Percentiles rank a stretch among this genome's conserved stretches.
These are phyloP conservation scores for Galerucella pusilla DNA, from an alignment of 2,888 invertebrate genomes.

Conservation along the genomic window DNA sequence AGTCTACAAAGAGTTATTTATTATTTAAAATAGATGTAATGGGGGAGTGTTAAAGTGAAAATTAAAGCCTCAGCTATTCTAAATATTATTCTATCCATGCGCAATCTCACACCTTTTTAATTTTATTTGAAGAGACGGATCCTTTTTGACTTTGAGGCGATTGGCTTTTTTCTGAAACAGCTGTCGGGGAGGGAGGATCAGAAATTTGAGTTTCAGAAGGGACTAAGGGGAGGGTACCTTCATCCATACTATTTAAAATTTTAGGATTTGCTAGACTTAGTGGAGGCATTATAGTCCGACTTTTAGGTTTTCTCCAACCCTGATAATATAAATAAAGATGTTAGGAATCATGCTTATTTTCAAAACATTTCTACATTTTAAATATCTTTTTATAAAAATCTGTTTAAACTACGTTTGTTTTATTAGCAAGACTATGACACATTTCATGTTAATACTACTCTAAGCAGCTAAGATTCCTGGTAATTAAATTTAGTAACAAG, in stretches of 20 bases:
- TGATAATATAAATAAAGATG: slow-evolving; percentile 63
- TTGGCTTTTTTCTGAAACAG: slow-evolving; percentile 68
- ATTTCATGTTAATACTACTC: neutral
- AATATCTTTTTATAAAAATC: slow-evolving; percentile 7
- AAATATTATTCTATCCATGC: slow-evolving; percentile 52
- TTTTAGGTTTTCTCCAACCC: slow-evolving; percentile 85
- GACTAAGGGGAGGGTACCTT: slow-evolving; percentile 63
- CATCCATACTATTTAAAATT: slow-evolving; percentile 65
- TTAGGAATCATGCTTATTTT: slow-evolving; percentile 50
- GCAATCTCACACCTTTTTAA: slow-evolving; percentile 66
- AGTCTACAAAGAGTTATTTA: slow-evolving; percentile 30
- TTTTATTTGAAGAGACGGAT: slow-evolving; percentile 67
- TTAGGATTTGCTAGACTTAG: slow-evolving; percentile 69
- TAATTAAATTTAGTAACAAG: too few species aligned
- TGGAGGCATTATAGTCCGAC: slow-evolving; percentile 79
- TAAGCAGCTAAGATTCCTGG: too few species aligned
- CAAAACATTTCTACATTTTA: slow-evolving; percentile 12
- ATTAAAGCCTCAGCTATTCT: slow-evolving; percentile 47
- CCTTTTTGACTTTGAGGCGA: slow-evolving; percentile 68
- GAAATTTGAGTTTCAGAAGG: slow-evolving; percentile 62
- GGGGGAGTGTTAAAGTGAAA: slow-evolving; percentile 30
- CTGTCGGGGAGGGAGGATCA: slow-evolving; percentile 65
- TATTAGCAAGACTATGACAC: slow-evolving; percentile 5
- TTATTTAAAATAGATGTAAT: slow-evolving; percentile 20
- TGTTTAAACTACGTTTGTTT: slow-evolving; percentile 18